Evolutionary conservation across 2,888 invertebrate genomes (phyloP).

Genomic region (Drosophila planitibia): DNA sequence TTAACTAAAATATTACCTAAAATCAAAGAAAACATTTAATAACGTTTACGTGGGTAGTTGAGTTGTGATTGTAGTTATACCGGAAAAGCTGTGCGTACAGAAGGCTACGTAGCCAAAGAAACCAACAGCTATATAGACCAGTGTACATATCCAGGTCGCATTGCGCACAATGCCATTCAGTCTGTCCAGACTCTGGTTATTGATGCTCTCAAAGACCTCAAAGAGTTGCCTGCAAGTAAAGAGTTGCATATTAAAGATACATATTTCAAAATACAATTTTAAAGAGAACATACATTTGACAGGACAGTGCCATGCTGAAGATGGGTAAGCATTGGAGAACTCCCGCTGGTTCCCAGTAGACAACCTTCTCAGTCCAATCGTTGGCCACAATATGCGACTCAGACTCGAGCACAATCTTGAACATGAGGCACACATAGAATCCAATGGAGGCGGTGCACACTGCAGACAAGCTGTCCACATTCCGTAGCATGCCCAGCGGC

Average conservation of each 20-base stretch:
- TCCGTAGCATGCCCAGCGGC: slow-evolving; percentile 94
- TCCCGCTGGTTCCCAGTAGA: slow-evolving; percentile 93
- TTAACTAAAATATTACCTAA: slow-evolving; percentile 95
- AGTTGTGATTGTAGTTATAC: slow-evolving; percentile 43
- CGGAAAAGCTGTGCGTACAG: slow-evolving; percentile 90
- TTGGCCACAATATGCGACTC: slow-evolving; percentile 90
- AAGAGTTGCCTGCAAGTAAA: slow-evolving; percentile 91
- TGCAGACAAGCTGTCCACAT: slow-evolving; percentile 94
- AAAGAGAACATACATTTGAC: slow-evolving; percentile 92
- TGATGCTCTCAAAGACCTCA: slow-evolving; percentile 96
- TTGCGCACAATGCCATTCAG: slow-evolving; percentile 95
- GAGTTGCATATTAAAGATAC: not conserved
- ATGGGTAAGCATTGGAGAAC: slow-evolving; percentile 97
- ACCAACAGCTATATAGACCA: slow-evolving; percentile 95
- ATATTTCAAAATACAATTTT: too few relatives aligned
- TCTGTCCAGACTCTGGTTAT: slow-evolving; percentile 94
- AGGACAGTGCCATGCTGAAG: slow-evolving; percentile 97
- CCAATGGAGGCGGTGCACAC: slow-evolving; percentile 95
- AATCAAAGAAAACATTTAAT: not conserved
- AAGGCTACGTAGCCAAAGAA: slow-evolving; percentile 96
- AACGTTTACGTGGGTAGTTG: not conserved
- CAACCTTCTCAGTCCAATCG: slow-evolving; percentile 90
- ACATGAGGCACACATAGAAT: slow-evolving; percentile 95
- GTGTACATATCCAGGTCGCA: slow-evolving; percentile 96
- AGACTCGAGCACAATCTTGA: slow-evolving; percentile 94